Evolutionary conservation across 2,888 invertebrate genomes (phyloP).

Genomic region (Nebria brevicollis): DNA sequence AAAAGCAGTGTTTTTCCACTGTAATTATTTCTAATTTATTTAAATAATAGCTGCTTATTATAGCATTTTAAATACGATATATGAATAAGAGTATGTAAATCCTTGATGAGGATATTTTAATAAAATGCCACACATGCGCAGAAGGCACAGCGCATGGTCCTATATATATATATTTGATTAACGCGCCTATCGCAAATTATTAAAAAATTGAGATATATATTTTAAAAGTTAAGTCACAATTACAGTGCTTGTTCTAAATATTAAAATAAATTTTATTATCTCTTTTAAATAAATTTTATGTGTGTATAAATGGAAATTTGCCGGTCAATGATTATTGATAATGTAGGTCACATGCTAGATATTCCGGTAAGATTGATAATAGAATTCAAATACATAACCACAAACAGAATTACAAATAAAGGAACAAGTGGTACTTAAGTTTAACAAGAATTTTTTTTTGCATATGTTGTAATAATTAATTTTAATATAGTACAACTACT

Average conservation of each 20-base stretch:
- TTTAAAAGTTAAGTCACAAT: neutral
- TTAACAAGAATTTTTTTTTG: neutral
- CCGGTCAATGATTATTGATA: neutral
- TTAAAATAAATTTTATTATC: neutral
- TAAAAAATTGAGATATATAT: too few species aligned
- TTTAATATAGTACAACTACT: neutral
- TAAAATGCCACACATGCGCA: too few species aligned
- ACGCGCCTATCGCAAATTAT: neutral
- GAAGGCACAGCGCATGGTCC: too few species aligned
- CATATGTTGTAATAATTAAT: neutral
- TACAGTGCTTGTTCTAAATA: neutral
- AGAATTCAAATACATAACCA: slow-evolving; percentile 6
- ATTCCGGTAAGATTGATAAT: neutral
- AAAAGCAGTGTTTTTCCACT: neutral
- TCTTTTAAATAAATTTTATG: neutral
- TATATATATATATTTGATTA: neutral
- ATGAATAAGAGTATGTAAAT: too few species aligned
- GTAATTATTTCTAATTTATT: neutral
- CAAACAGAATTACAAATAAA: slow-evolving; percentile 5
- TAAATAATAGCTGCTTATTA: neutral
- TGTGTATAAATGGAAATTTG: neutral
- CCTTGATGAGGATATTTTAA: too few species aligned
- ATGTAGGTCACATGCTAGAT: neutral
- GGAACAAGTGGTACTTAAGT: neutral
- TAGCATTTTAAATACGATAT: neutral